phyloP scores from a whole-genome alignment of 2,888 invertebrate genomes.

The Drosophila meridionalis region DNA sequence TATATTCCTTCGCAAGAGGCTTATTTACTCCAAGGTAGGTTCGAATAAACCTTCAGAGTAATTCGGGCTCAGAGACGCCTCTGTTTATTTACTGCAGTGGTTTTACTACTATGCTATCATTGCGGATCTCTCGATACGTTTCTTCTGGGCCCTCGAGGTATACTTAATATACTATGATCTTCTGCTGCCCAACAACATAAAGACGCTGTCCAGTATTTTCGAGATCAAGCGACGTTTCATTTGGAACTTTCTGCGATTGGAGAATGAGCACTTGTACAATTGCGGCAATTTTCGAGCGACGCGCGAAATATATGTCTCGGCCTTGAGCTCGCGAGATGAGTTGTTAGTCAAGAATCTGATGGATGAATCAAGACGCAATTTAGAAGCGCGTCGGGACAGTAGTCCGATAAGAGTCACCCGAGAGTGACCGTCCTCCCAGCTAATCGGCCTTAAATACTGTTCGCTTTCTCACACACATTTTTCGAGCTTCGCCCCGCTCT shows the following conservation, averaged over 20 bases:
- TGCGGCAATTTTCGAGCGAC: slow-evolving; percentile 99
- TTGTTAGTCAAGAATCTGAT: slow-evolving; percentile 94
- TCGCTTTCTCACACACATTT: not conserved
- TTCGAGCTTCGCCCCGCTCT: slow-evolving; percentile 9
- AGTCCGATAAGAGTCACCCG: no score
- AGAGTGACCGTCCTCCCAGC: not conserved
- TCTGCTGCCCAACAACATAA: slow-evolving; percentile 90
- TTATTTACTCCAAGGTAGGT: slow-evolving; percentile 94
- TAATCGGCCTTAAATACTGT: slow-evolving; percentile 18
- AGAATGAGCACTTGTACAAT: slow-evolving; percentile 99
- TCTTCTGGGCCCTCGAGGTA: slow-evolving; percentile 95
- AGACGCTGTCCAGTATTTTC: slow-evolving; percentile 90
- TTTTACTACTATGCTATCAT: slow-evolving; percentile 94
- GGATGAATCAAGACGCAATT: slow-evolving; percentile 88
- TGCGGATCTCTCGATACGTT: slow-evolving; percentile 95
- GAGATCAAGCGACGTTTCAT: slow-evolving; percentile 96
- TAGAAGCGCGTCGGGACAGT: not conserved
- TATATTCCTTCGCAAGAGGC: slow-evolving; percentile 94
- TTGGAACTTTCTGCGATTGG: slow-evolving; percentile 99
- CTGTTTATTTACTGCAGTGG: slow-evolving; percentile 86
- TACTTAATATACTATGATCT: slow-evolving; percentile 90
- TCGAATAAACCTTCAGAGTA: not conserved
- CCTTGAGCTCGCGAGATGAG: slow-evolving; percentile 93
- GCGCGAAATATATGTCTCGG: slow-evolving; percentile 96
- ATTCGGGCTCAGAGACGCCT: not conserved